These are phyloP conservation scores for Danionella dracula DNA, from an alignment of 2,797 vertebrate genomes.

Conservation along the genomic window DNA sequence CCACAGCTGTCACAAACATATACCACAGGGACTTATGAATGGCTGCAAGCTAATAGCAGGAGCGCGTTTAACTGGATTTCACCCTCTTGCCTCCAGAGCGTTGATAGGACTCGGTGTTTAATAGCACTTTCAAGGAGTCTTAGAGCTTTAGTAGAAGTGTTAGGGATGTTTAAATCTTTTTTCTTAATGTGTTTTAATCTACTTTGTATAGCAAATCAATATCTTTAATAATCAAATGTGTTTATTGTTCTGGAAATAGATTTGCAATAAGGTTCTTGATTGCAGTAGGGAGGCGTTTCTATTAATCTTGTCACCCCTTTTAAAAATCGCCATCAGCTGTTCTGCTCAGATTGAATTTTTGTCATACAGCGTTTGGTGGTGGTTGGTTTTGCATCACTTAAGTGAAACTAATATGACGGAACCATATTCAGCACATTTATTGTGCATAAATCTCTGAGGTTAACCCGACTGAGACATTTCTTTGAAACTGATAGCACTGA, in stretches of 20 bases:
- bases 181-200: neutral
- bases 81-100: constrained; percentile 14
- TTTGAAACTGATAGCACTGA: neutral
- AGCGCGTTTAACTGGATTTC: constrained; percentile 24
- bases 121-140: constrained; percentile 14
- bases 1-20: constrained; percentile 26
- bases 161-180: neutral
- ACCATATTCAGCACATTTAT: constrained; percentile 6
- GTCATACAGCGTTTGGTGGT: neutral
- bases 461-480: neutral
- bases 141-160: neutral
- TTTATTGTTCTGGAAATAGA: neutral
- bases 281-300: too few relatives aligned
- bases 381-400: neutral
- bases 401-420: constrained; percentile 14
- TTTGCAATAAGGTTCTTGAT: neutral
- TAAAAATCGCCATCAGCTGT: neutral
- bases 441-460: neutral
- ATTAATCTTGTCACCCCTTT: too few relatives aligned
- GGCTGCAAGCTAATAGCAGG: constrained; percentile 19
- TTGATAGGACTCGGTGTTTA: constrained; percentile 19
- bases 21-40: constrained; percentile 26
- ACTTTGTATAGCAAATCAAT: constrained; percentile 8
- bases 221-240: neutral
- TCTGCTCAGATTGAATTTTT: too few relatives aligned